phyloP scores from a whole-genome alignment of 2,888 invertebrate species.

The Sinhomidia bicolor region DNA sequence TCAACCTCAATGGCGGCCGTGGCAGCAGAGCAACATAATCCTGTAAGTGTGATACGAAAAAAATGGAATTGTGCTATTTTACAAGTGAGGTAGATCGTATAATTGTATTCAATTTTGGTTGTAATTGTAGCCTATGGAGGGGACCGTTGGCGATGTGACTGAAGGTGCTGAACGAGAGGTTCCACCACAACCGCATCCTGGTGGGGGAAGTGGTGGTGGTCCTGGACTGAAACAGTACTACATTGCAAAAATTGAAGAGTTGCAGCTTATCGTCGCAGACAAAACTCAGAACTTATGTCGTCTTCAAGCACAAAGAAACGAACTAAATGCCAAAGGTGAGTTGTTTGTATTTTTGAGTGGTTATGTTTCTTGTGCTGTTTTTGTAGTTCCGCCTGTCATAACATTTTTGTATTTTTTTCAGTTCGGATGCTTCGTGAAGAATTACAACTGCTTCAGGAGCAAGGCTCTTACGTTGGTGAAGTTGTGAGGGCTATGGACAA shows the following conservation, averaged over 20 bases:
- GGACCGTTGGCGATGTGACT: slow-evolving; percentile 69
- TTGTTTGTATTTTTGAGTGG: not conserved
- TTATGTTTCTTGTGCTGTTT: too few relatives aligned
- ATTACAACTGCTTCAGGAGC: slow-evolving; percentile 95
- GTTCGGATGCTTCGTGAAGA: slow-evolving; percentile 99
- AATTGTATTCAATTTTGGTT: not conserved
- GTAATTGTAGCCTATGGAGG: slow-evolving; percentile 65
- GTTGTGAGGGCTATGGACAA: slow-evolving; percentile 99
- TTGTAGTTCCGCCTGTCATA: too few relatives aligned
- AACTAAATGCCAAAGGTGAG: slow-evolving; percentile 97
- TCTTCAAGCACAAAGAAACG: slow-evolving; percentile 98
- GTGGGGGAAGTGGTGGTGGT: slow-evolving; percentile 82
- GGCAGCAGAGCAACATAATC: slow-evolving; percentile 74
- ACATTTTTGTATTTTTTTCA: slow-evolving; percentile 82
- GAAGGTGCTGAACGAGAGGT: slow-evolving; percentile 71
- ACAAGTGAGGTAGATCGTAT: not conserved
- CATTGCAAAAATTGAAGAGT: slow-evolving; percentile 98
- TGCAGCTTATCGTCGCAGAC: slow-evolving; percentile 97
- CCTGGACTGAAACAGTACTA: slow-evolving; percentile 98
- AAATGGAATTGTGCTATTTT: not conserved
- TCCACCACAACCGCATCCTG: slow-evolving; percentile 57
- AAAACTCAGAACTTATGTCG: slow-evolving; percentile 98
- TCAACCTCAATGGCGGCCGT: slow-evolving; percentile 74
- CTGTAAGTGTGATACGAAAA: slow-evolving; percentile 50
- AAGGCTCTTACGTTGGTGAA: slow-evolving; percentile 99